phyloP scores from a whole-genome alignment of 2,888 invertebrate species.

The Halictus quadricinctus region DNA sequence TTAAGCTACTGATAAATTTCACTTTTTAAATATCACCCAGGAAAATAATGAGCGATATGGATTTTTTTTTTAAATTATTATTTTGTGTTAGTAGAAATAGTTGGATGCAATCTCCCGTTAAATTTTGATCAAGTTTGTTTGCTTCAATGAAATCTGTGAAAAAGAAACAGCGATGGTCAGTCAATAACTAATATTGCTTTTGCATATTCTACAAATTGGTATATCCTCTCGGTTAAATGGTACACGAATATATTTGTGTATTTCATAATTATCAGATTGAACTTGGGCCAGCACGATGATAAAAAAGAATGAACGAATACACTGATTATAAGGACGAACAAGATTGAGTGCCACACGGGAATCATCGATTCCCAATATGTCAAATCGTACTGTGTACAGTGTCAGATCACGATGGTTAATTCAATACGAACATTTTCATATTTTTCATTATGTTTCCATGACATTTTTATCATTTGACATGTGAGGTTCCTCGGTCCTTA shows the following conservation, averaged over 20 bases:
- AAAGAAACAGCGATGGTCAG: no score
- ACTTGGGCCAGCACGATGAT: neutral
- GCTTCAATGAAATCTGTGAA: neutral
- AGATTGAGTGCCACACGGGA: neutral
- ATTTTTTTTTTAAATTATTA: neutral
- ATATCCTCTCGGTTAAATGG: neutral
- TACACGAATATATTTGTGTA: neutral
- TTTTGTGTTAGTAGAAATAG: neutral
- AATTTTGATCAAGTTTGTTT: neutral
- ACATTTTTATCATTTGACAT: conserved; percentile 3
- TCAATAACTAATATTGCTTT: neutral
- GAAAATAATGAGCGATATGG: no score
- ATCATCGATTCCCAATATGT: conserved; percentile 5
- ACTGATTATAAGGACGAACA: neutral
- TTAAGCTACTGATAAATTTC: no score
- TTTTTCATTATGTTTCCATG: conserved; percentile 5
- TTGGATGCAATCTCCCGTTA: neutral
- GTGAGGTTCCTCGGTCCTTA: neutral
- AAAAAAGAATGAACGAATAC: neutral
- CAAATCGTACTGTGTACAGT: neutral
- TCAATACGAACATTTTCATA: conserved; percentile 1
- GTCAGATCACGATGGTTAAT: conserved; percentile 5
- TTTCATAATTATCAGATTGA: conserved; percentile 1
- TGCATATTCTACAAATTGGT: neutral
- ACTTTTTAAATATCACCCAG: no score